Evolutionary conservation across 2,888 invertebrate genomes (phyloP).

Genomic region (Chymomyza fuscimana): DNA sequence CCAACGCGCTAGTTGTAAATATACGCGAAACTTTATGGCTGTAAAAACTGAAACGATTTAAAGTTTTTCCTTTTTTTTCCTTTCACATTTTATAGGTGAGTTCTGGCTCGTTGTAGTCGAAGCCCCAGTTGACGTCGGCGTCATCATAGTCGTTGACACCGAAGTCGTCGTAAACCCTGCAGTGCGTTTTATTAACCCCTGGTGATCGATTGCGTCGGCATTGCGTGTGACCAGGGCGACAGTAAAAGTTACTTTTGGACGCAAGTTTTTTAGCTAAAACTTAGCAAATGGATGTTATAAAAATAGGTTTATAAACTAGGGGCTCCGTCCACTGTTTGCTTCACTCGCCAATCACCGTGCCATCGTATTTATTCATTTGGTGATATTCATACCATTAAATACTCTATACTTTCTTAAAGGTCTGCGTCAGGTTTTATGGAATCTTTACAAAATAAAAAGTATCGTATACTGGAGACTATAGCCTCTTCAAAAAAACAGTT

Average conservation of each 20-base stretch:
- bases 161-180: constrained; percentile 13
- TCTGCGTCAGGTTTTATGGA: no score
- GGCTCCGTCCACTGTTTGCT: no score
- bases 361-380: no score
- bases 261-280: constrained; percentile 35
- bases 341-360: no score
- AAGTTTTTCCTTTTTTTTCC: background rate
- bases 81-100: background rate
- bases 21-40: constrained; percentile 52
- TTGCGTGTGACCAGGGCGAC: constrained; percentile 21
- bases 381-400: no score
- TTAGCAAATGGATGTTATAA: background rate
- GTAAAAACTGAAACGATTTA: constrained; percentile 38
- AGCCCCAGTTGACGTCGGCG: background rate
- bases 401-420: no score
- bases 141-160: constrained; percentile 25
- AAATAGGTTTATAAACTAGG: no score
- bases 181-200: constrained; percentile 56
- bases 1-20: constrained; percentile 36
- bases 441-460: no score
- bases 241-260: constrained; percentile 36
- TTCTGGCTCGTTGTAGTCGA: background rate
- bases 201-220: constrained; percentile 56
- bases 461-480: no score
- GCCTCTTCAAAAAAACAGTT: no score